Evolutionary conservation across 2,797 vertebrate genomes (phyloP).

Genomic region (Parauchenoglanis punctatus): DNA sequence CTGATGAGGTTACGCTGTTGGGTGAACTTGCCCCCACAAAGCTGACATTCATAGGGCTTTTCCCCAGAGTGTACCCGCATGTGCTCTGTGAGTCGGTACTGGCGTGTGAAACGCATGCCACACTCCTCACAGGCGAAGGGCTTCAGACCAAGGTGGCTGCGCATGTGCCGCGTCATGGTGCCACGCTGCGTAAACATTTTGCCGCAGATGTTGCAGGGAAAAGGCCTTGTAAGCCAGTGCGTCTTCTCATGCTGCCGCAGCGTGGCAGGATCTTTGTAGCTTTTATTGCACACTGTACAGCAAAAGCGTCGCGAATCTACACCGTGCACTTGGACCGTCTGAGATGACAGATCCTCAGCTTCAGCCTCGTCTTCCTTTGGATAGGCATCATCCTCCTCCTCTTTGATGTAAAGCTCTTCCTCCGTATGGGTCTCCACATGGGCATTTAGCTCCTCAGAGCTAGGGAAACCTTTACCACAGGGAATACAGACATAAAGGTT

Average conservation of each 20-base stretch:
- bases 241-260: slow-evolving; percentile 98
- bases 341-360: slow-evolving; percentile 78
- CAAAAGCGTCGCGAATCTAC: slow-evolving; percentile 79
- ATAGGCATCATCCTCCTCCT: slow-evolving; percentile 78
- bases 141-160: slow-evolving; percentile 97
- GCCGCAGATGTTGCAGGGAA: slow-evolving; percentile 98
- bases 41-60: slow-evolving; percentile 99
- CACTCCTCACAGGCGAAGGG: slow-evolving; percentile 98
- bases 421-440: slow-evolving; percentile 87
- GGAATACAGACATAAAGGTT: slow-evolving; percentile 92
- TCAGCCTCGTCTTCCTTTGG: slow-evolving; percentile 84
- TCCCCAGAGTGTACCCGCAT: slow-evolving; percentile 99
- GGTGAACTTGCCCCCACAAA: slow-evolving; percentile 98
- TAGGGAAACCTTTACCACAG: slow-evolving; percentile 89
- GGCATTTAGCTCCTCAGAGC: slow-evolving; percentile 87
- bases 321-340: slow-evolving; percentile 69
- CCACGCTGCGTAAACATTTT: slow-evolving; percentile 99
- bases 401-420: slow-evolving; percentile 87
- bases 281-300: slow-evolving; percentile 91
- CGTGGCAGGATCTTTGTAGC: slow-evolving; percentile 97
- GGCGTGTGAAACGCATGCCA: slow-evolving; percentile 98
- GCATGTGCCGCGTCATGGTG: slow-evolving; percentile 99
- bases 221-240: slow-evolving; percentile 95
- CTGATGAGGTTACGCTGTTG: slow-evolving; percentile 99
- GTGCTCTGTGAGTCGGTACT: slow-evolving; percentile 99